Conservation (phyloP, 2,113 vertebrate species). For the Miniopterus natalensis region DNA sequence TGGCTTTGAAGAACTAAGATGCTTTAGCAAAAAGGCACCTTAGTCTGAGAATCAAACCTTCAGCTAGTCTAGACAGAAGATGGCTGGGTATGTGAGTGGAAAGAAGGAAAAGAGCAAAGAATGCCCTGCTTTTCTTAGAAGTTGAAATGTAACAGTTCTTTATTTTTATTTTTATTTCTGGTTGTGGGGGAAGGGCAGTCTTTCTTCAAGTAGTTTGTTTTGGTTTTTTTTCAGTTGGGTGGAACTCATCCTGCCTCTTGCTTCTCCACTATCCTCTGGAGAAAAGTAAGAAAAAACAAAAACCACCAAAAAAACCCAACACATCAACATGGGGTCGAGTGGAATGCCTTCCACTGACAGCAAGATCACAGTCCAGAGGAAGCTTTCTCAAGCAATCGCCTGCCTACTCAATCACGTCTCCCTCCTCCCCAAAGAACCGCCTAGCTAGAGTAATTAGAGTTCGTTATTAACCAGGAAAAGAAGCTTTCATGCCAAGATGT, state of each 20-base stretch:
- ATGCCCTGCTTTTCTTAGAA: slow-evolving; percentile 22
- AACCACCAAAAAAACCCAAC: neutral
- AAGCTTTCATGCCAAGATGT: slow-evolving; percentile 55
- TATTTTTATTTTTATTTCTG: neutral
- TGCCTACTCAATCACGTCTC: neutral
- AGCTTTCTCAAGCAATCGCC: neutral
- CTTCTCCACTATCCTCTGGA: slow-evolving; percentile 15
- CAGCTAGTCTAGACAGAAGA: slow-evolving; percentile 33
- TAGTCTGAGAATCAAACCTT: slow-evolving; percentile 49
- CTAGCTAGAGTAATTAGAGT: slow-evolving; percentile 68
- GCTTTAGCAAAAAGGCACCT: slow-evolving; percentile 49
- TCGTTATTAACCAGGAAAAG: slow-evolving; percentile 68
- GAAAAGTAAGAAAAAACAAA: neutral
- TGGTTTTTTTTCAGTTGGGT: slow-evolving; percentile 23
- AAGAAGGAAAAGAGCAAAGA: slow-evolving; percentile 43
- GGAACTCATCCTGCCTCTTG: neutral
- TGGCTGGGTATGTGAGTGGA: neutral
- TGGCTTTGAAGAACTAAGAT: slow-evolving; percentile 60
- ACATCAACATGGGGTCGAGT: neutral
- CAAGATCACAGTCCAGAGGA: neutral
- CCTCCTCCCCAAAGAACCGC: no score
- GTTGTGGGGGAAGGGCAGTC: neutral
- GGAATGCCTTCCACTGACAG: neutral
- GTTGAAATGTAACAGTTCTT: neutral
- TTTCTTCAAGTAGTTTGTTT: slow-evolving; percentile 36